These are phyloP conservation scores for Imbricaverruca yamaguchii DNA, from an alignment of 2,888 invertebrate species.

Conservation along the genomic window DNA sequence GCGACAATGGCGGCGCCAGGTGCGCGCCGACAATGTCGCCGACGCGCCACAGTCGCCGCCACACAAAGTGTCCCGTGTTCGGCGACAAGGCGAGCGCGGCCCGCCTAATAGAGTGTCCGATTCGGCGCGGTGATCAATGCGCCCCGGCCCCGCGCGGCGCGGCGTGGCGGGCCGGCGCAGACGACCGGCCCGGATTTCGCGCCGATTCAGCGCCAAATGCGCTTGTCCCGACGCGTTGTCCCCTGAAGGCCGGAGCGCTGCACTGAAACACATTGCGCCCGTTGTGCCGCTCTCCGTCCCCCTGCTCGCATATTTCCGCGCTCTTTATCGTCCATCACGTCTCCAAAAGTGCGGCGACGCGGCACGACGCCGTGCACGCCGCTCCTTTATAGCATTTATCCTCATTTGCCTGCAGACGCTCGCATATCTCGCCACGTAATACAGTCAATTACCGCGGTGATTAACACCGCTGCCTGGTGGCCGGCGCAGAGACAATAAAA, in stretches of 20 bases:
- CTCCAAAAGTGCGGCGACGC: background rate
- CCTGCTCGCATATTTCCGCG: background rate
- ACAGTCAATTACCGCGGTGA: slow-evolving; percentile 5
- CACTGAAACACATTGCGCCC: background rate
- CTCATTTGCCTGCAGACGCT: background rate
- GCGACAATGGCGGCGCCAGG: slow-evolving; percentile 13
- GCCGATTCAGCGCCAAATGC: background rate
- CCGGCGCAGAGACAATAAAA: slow-evolving; percentile 13
- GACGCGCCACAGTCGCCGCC: background rate
- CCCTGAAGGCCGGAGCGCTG: background rate
- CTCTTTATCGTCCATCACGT: background rate
- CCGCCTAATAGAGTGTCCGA: slow-evolving; percentile 1
- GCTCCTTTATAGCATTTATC: background rate
- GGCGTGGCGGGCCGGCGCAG: background rate
- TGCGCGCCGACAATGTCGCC: slow-evolving; percentile 16
- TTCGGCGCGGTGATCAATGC: background rate
- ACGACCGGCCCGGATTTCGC: background rate
- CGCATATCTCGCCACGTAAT: background rate
- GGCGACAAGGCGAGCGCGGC: background rate
- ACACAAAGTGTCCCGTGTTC: background rate
- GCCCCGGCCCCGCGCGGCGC: background rate
- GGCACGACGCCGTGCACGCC: background rate
- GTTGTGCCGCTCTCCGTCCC: background rate
- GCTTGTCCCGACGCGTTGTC: background rate
- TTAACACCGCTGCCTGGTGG: background rate